Base-by-base conservation (phyloP, 2,888 invertebrate genomes). In the Biston stratarius region DNA sequence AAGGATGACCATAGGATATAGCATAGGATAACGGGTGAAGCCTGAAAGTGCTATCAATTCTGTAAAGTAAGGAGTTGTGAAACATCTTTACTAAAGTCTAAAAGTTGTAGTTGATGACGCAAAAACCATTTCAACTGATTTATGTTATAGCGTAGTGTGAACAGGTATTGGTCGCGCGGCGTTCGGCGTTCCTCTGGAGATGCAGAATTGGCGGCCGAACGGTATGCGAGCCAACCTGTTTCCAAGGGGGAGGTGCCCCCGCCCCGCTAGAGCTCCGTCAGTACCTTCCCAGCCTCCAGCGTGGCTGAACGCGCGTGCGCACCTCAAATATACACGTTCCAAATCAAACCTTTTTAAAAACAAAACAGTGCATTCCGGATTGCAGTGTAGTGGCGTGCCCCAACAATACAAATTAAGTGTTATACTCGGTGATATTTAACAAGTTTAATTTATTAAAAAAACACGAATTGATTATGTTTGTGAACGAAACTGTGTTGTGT, bases 141-240 rank as follows among this genome's bases (percentile, higher is more conserved):
- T 45, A n/a, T n/a, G 7, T 0, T 45, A 36, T 12, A 53, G 40
- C 40, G 11, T 15, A 53, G 53, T 55, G 6, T 33, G 55, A 44
- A 55, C 42, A 55, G 42, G 12, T 7, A 12, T 24, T n/a, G 34
- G 15, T 38, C 48, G 11, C 47, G 36, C 58, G 42, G 55, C 42
- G 55, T 44, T 58, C 80, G 82, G 82, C 84, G 61, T 68, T 62
- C 69, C 61, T 70, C 60, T 61, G 56, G 85, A 85, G 83, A 86
- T 83, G 84, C 88, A 84, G 89, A 92, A 91, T 91, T 91, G 92
- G 89, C 90, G 89, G 85, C 87, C 88, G 84, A 86, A 86, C 83
- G 86, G 89, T 88, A 90, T 91, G 90, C 87, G 87, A 85, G 77
- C 81, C 89, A 92, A 92, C 92, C 92, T 92, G 92, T 93, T 92